phyloP scores from a whole-genome alignment of 2,797 vertebrate species.

The Spizella passerina region DNA sequence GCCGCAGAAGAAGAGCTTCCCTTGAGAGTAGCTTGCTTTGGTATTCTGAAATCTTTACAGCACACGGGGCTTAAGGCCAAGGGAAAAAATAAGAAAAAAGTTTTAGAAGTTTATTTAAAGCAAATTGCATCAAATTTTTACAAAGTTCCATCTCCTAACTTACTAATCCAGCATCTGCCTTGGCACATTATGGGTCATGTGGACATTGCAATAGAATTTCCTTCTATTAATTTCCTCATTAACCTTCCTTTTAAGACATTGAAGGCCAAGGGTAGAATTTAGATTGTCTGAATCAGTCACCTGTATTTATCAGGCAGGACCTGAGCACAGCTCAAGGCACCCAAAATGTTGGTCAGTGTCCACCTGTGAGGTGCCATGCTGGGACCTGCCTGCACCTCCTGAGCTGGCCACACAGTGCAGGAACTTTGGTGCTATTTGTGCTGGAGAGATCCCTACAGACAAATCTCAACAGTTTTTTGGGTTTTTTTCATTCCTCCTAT shows the following conservation, averaged over 20 bases:
- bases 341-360: not conserved
- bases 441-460: not conserved
- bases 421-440: not conserved
- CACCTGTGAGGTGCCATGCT: accelerated
- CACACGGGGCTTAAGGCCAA: not conserved
- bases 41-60: not conserved
- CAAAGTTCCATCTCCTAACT: not conserved
- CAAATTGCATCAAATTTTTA: not conserved
- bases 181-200: not conserved
- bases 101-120: not conserved
- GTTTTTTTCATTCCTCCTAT: not conserved
- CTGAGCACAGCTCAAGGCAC: not conserved
- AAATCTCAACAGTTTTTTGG: not conserved
- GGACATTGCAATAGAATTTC: not conserved
- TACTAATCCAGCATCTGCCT: not conserved
- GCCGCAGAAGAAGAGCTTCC: not conserved
- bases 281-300: not conserved
- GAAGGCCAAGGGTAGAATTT: not conserved
- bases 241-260: not conserved
- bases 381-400: not conserved
- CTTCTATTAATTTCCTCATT: not conserved
- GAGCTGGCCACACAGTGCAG: not conserved
- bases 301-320: not conserved
- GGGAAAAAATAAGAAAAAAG: not conserved
- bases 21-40: not conserved